These are phyloP conservation scores for Octodon degus DNA, from an alignment of 2,113 vertebrate genomes.

Conservation along the genomic window DNA sequence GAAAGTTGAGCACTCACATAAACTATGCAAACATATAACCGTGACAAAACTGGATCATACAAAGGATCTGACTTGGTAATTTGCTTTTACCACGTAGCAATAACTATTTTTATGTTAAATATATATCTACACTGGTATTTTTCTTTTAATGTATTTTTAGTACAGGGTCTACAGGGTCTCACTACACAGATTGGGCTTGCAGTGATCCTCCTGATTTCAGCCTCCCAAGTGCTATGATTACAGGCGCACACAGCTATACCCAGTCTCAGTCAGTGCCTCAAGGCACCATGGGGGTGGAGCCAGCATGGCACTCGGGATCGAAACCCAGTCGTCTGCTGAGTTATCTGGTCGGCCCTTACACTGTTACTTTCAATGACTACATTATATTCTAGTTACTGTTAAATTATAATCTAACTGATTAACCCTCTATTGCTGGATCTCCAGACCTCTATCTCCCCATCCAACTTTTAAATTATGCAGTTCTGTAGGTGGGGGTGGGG, in stretches of 20 bases:
- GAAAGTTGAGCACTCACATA: background rate
- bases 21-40: background rate
- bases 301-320: too few relatives aligned
- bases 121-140: too few relatives aligned
- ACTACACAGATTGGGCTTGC: too few relatives aligned
- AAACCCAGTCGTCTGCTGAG: too few relatives aligned
- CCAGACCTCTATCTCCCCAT: rapidly evolving
- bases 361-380: background rate
- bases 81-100: background rate
- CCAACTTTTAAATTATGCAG: background rate
- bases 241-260: too few relatives aligned
- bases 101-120: background rate
- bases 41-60: background rate
- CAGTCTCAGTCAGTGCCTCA: too few relatives aligned
- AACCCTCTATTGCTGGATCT: background rate
- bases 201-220: too few relatives aligned
- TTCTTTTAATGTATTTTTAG: too few relatives aligned
- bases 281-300: too few relatives aligned
- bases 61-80: background rate
- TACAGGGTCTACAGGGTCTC: too few relatives aligned
- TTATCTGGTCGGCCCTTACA: too few relatives aligned
- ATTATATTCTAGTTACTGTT: background rate
- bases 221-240: too few relatives aligned
- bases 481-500: background rate
- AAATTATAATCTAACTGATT: background rate